Conservation (phyloP, 2,888 invertebrate species). For the Heteropelma amictum region DNA sequence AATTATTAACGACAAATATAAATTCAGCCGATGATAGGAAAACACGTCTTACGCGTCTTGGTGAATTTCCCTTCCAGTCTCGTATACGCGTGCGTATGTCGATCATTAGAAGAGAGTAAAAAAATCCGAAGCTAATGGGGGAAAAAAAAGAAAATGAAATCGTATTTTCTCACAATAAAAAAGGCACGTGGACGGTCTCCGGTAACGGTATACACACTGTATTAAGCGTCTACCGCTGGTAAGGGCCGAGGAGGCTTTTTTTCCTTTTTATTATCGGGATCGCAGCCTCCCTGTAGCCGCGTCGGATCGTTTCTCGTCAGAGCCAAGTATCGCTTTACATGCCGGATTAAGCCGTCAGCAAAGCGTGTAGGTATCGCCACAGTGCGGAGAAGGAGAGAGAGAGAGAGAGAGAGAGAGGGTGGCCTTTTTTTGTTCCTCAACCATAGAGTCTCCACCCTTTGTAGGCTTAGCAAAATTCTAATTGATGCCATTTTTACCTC, state of each 20-base stretch:
- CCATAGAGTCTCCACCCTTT: constrained; percentile 24
- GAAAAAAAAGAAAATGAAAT: constrained; percentile 19
- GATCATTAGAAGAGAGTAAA: background rate
- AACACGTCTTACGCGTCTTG: too few species aligned
- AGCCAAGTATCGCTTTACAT: constrained; percentile 67
- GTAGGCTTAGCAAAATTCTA: constrained; percentile 50
- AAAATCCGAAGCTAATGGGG: constrained; percentile 18
- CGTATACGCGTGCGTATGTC: too few species aligned
- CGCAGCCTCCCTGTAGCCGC: constrained; percentile 66
- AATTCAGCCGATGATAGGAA: too few species aligned
- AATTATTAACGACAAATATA: too few species aligned
- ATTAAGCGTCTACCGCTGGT: constrained; percentile 32
- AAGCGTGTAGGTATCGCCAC: constrained; percentile 54
- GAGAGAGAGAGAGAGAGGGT: background rate
- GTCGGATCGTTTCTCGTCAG: constrained; percentile 72
- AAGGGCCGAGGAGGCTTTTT: constrained; percentile 38
- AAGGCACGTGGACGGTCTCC: constrained; percentile 62
- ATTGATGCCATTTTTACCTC: constrained; percentile 41
- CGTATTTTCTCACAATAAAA: constrained; percentile 69
- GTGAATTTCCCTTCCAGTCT: too few species aligned
- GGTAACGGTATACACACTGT: constrained; percentile 22
- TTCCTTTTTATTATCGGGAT: constrained; percentile 61
- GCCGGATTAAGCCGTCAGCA: constrained; percentile 69
- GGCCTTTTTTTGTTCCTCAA: constrained; percentile 36
- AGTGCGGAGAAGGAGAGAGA: constrained; percentile 5